These are phyloP conservation scores for Leucopsar rothschildi DNA, from an alignment of 2,113 vertebrate genomes.

Conservation along the genomic window DNA sequence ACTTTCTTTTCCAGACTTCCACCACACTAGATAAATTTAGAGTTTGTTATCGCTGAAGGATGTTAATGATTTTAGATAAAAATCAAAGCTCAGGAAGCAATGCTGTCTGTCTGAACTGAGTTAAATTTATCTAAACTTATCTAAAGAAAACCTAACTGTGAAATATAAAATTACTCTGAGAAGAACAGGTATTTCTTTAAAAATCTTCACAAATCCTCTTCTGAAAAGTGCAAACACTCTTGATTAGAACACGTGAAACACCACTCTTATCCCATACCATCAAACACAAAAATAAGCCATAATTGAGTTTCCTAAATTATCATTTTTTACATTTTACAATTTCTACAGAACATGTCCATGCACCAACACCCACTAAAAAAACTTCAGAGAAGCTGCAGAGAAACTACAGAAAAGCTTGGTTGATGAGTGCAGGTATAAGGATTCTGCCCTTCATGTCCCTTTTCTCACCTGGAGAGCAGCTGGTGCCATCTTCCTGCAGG, in stretches of 20 bases:
- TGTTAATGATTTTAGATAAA: slow-evolving; percentile 26
- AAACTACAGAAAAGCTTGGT: neutral
- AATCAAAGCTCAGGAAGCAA: slow-evolving; percentile 64
- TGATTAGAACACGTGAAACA: neutral
- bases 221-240: neutral
- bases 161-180: neutral
- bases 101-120: slow-evolving; percentile 49
- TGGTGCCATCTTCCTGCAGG: slow-evolving; percentile 82
- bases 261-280: neutral
- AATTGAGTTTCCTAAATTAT: neutral
- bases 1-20: neutral
- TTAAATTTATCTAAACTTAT: slow-evolving; percentile 68
- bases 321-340: neutral
- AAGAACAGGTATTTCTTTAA: neutral
- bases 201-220: neutral
- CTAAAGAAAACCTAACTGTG: slow-evolving; percentile 29
- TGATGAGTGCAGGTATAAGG: neutral
- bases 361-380: neutral
- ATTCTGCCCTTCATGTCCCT: fast-evolving
- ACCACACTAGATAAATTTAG: neutral
- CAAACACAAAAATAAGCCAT: neutral
- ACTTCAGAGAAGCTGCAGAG: neutral
- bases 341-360: neutral
- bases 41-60: neutral
- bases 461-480: slow-evolving; percentile 81